Evolutionary conservation across 2,797 vertebrate species (phyloP).

Genomic region (Megaceryle alcyon): DNA sequence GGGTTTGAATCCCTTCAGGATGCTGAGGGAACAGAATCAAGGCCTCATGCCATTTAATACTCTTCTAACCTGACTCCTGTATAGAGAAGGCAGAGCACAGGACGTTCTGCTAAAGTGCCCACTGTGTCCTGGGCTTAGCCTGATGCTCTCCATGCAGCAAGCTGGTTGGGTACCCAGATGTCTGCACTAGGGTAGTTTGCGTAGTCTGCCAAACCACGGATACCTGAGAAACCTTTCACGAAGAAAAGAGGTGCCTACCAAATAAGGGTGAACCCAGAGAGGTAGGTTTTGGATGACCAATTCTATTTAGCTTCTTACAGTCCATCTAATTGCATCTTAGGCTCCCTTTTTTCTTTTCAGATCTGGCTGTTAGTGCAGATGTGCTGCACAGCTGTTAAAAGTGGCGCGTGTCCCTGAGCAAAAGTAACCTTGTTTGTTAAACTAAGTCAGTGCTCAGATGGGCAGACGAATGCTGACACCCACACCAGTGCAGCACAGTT

Average conservation of each 20-base stretch:
- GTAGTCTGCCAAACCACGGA: not conserved
- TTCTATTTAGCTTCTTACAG: not conserved
- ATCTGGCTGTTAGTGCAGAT: not conserved
- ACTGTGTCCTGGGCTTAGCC: not conserved
- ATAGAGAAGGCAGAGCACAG: not conserved
- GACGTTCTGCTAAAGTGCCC: not conserved
- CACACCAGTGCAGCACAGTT: not conserved
- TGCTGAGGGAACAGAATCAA: not conserved
- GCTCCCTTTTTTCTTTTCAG: not conserved
- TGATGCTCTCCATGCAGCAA: rapidly evolving
- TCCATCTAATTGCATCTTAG: not conserved
- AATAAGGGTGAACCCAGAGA: not conserved
- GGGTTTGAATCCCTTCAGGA: not conserved
- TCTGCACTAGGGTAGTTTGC: not conserved
- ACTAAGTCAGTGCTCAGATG: not conserved
- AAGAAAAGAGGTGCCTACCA: not conserved
- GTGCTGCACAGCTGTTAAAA: not conserved
- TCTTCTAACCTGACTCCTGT: not conserved
- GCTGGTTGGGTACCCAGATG: not conserved
- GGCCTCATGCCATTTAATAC: not conserved
- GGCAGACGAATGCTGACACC: not conserved
- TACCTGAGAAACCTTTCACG: not conserved
- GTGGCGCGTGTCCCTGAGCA: not conserved
- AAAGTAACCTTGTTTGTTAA: not conserved
- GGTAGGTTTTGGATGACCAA: not conserved